Conservation (phyloP, 2,797 vertebrate genomes). For the Octomys mimax region DNA sequence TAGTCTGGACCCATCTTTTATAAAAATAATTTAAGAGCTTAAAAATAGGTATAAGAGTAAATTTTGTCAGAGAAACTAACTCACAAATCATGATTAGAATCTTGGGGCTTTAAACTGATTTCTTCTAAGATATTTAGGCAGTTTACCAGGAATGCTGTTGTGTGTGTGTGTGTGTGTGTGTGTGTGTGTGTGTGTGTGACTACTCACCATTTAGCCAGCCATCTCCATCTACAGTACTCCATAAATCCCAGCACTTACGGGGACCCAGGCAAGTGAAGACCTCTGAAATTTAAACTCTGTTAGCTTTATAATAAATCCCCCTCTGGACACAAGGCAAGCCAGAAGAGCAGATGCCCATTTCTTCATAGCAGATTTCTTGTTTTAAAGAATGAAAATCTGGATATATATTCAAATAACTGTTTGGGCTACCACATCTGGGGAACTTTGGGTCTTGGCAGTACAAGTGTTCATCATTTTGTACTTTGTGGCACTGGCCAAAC, state of each 20-base stretch:
- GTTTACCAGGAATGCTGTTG: constrained; percentile 5
- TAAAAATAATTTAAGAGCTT: constrained; percentile 48
- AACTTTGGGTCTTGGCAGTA: constrained; percentile 76
- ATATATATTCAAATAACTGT: constrained; percentile 47
- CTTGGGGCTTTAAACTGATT: constrained; percentile 23
- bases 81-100: background rate
- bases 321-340: constrained; percentile 31
- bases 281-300: constrained; percentile 5
- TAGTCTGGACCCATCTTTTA: background rate
- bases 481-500: constrained; percentile 81
- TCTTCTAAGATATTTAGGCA: constrained; percentile 40
- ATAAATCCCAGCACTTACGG: background rate
- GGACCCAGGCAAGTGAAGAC: background rate
- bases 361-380: constrained; percentile 54
- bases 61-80: constrained; percentile 62
- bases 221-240: background rate
- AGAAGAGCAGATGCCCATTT: constrained; percentile 41
- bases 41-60: constrained; percentile 29
- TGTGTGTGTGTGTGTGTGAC: no score
- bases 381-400: constrained; percentile 67
- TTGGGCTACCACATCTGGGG: constrained; percentile 48
- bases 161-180: background rate
- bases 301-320: constrained; percentile 19
- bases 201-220: background rate
- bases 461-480: constrained; percentile 80